Evolutionary conservation across 2,888 invertebrate species (phyloP).

Genomic region (Pristionchus japonicus): DNA sequence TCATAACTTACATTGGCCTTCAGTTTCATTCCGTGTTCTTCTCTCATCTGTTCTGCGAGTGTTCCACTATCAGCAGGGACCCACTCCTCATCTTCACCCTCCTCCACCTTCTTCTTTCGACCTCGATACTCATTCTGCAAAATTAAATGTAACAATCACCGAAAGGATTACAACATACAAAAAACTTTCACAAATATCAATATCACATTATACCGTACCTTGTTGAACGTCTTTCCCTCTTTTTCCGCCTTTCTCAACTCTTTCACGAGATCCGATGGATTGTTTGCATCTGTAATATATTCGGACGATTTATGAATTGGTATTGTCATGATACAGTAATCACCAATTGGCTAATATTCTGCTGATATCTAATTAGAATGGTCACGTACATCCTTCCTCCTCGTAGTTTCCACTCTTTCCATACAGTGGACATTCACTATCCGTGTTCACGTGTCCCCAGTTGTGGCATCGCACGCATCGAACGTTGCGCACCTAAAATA

Average conservation of each 20-base stretch:
- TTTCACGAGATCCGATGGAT: conserved; percentile 72
- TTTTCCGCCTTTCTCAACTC: conserved; percentile 56
- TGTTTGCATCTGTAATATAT: conserved; percentile 73
- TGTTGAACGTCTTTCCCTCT: conserved; percentile 46
- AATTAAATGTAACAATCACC: background rate
- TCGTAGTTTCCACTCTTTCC: conserved; percentile 77
- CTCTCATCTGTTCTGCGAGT: conserved; percentile 70
- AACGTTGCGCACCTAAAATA: conserved; percentile 89
- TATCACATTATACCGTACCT: background rate
- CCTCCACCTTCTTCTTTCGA: conserved; percentile 36
- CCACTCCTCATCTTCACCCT: conserved; percentile 64
- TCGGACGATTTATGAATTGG: too few species aligned
- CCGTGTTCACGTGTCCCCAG: conserved; percentile 98
- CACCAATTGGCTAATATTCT: background rate
- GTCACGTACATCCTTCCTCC: conserved; percentile 71
- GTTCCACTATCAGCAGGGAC: conserved; percentile 60
- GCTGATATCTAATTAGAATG: background rate
- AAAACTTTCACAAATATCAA: too few species aligned
- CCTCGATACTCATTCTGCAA: conserved; percentile 30
- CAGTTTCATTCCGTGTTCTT: conserved; percentile 73
- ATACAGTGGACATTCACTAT: conserved; percentile 95
- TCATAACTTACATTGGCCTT: conserved; percentile 30
- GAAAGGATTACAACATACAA: background rate
- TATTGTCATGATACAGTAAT: conserved; percentile 46
- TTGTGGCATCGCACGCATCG: conserved; percentile 98